Evolutionary conservation across 2,888 invertebrate species (phyloP).

Genomic region (Leistus spinibarbis): DNA sequence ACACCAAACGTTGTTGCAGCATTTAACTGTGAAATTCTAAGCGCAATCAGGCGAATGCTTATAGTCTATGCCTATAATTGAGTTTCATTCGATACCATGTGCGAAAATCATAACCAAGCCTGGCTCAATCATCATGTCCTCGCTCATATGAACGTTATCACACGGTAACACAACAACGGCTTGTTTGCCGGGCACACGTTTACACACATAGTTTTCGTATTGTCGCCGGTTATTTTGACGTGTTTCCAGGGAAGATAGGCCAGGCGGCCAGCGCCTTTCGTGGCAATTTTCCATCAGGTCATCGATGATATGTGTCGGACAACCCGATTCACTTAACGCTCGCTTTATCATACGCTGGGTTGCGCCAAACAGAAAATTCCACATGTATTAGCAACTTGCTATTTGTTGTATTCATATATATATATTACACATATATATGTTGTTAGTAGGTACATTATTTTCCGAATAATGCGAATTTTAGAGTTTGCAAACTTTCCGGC

Average conservation of each 20-base stretch:
- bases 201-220: conserved; percentile 94
- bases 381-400: not conserved
- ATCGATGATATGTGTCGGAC: conserved; percentile 90
- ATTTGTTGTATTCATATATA: not conserved
- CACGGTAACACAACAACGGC: conserved; percentile 93
- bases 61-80: not conserved
- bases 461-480: too few species aligned
- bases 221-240: conserved; percentile 90
- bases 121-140: conserved; percentile 95
- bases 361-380: not conserved
- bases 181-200: conserved; percentile 93
- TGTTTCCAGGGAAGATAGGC: conserved; percentile 89
- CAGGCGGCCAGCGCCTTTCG: conserved; percentile 93
- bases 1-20: not conserved
- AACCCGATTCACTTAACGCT: conserved; percentile 90
- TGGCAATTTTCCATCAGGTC: conserved; percentile 98
- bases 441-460: too few species aligned
- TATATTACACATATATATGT: too few species aligned
- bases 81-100: conserved; percentile 83
- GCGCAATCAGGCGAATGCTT: not conserved
- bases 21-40: not conserved
- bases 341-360: conserved; percentile 89
- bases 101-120: conserved; percentile 99
- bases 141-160: conserved; percentile 93
- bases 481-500: too few species aligned